Percentiles rank a stretch among this genome's conserved stretches.
Evolutionary conservation across 1,140 invertebrate genomes (phyloP).

Genomic region (Aphaenogaster floridana): DNA sequence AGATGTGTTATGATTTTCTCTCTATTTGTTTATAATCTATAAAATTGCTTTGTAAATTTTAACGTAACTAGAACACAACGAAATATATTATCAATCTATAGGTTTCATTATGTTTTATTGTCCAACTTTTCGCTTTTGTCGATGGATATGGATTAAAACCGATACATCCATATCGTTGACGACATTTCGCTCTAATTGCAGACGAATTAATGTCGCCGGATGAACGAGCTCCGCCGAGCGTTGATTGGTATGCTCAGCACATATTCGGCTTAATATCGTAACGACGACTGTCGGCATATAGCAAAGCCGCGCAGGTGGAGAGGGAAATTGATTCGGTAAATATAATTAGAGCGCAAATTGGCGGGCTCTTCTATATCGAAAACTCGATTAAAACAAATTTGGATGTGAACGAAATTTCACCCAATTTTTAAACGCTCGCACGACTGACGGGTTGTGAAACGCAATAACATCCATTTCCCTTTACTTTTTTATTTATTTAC

Average conservation of each 20-base stretch:
- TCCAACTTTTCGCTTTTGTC: constrained; percentile 43
- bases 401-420: constrained; percentile 33
- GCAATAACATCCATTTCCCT: constrained; percentile 6
- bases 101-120: constrained; percentile 67
- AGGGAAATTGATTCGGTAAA: constrained; percentile 59
- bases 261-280: constrained; percentile 66
- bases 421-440: constrained; percentile 30
- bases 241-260: constrained; percentile 73
- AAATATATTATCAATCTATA: constrained; percentile 24
- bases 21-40: background rate
- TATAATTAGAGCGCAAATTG: constrained; percentile 60
- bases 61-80: background rate
- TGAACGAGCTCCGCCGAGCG: constrained; percentile 47
- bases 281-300: constrained; percentile 58
- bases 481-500: constrained; percentile 13
- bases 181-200: constrained; percentile 73
- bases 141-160: constrained; percentile 19
- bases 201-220: constrained; percentile 71
- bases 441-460: constrained; percentile 11
- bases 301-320: constrained; percentile 26
- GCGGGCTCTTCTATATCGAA: constrained; percentile 41
- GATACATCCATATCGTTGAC: constrained; percentile 29
- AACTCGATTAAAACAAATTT: constrained; percentile 55
- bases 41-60: background rate
- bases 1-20: background rate